phyloP scores from a whole-genome alignment of 2,797 vertebrate species.

The Hephaestus fuliginosus region DNA sequence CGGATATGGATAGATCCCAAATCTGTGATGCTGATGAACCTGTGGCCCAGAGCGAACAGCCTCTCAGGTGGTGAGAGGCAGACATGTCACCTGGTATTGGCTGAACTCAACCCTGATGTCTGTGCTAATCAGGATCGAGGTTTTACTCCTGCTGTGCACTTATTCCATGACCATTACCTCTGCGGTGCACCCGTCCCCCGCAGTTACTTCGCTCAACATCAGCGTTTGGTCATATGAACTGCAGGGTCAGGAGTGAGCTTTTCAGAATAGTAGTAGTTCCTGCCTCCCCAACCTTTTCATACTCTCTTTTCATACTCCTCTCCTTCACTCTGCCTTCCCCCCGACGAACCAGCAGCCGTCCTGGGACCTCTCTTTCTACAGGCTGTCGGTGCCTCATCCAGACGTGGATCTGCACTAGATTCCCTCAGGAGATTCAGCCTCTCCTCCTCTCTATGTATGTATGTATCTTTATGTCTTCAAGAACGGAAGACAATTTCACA shows the following conservation, averaged over 20 bases:
- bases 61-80: conserved; percentile 10
- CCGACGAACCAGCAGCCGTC: too few species aligned
- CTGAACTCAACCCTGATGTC: conserved; percentile 23
- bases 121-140: conserved; percentile 20
- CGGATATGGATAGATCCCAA: conserved; percentile 10
- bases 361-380: too few species aligned
- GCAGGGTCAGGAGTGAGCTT: background rate
- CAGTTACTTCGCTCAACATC: background rate
- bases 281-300: too few species aligned
- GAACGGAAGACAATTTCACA: background rate
- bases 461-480: background rate
- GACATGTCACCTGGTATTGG: conserved; percentile 5
- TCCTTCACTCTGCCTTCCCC: too few species aligned
- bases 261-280: background rate
- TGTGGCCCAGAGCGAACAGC: conserved; percentile 6
- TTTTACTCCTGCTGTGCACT: conserved; percentile 7
- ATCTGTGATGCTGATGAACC: conserved; percentile 59
- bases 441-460: too few species aligned
- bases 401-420: too few species aligned
- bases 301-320: too few species aligned
- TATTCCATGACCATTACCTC: background rate
- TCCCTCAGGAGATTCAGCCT: too few species aligned
- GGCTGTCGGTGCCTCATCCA: too few species aligned
- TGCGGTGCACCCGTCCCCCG: background rate
- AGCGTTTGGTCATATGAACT: background rate